phyloP scores from a whole-genome alignment of 2,113 vertebrate species.

The Symphodus melops region DNA sequence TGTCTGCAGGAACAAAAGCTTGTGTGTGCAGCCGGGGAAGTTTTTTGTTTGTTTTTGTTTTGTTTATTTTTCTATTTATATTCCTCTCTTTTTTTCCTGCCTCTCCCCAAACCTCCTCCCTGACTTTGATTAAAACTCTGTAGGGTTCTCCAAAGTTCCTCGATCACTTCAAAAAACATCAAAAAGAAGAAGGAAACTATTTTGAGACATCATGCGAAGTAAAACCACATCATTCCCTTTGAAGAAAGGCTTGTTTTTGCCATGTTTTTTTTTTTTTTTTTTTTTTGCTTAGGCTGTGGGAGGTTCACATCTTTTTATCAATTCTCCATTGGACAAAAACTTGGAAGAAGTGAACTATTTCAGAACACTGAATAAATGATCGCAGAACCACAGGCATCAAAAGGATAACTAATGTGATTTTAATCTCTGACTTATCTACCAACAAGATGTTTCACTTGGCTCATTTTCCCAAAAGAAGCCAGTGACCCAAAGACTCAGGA shows the following conservation, averaged over 20 bases:
- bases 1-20: constrained; percentile 60
- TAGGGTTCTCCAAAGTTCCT: constrained; percentile 24
- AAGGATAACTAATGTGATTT: constrained; percentile 31
- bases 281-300: neutral
- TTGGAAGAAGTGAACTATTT: constrained; percentile 6
- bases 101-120: constrained; percentile 6
- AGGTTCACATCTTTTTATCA: constrained; percentile 17
- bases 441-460: neutral
- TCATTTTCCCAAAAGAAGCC: constrained; percentile 27
- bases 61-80: constrained; percentile 20
- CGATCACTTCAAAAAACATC: constrained; percentile 21
- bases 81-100: neutral
- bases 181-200: constrained; percentile 8
- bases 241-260: constrained; percentile 12
- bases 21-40: constrained; percentile 30
- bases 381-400: constrained; percentile 7
- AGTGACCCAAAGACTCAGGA: constrained; percentile 26
- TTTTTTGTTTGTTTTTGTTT: constrained; percentile 17
- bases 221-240: constrained; percentile 26
- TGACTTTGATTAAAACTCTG: constrained; percentile 40
- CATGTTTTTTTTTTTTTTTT: neutral
- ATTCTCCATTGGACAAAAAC: constrained; percentile 1
- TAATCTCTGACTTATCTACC: constrained; percentile 33
- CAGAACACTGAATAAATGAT: constrained; percentile 23
- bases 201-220: constrained; percentile 22